A percentile compares a stretch with the other conserved stretches of the same genome.
Conservation (phyloP, 2,888 invertebrate genomes). For the Troides oblongomaculatus region DNA sequence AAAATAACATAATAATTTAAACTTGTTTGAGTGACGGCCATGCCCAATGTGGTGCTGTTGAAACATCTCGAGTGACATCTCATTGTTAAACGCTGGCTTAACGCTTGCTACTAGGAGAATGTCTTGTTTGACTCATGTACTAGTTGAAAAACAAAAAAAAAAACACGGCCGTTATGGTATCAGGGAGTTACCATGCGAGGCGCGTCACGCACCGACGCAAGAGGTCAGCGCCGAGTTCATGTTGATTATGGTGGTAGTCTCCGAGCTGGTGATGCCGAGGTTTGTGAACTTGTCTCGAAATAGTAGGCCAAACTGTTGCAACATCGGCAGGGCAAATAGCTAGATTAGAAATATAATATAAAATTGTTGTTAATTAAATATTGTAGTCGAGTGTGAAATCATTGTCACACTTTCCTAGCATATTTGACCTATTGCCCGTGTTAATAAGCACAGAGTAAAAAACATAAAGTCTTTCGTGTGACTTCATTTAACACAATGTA, state of each 20-base stretch:
- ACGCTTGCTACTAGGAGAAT: not conserved
- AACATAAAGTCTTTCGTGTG: not conserved
- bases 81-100: not conserved
- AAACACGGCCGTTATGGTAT: slow-evolving; percentile 52
- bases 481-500: not conserved
- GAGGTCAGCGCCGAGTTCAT: slow-evolving; percentile 85
- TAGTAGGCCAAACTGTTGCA: slow-evolving; percentile 86
- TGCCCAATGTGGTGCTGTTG: not conserved
- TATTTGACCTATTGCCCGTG: too few species aligned
- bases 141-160: slow-evolving; percentile 12
- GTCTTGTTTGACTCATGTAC: not conserved
- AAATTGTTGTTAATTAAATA: not conserved
- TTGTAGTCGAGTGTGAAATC: too few species aligned
- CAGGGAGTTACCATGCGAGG: slow-evolving; percentile 69
- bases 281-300: slow-evolving; percentile 82
- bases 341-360: slow-evolving; percentile 54
- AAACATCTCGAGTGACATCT: not conserved
- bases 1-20: too few species aligned
- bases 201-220: slow-evolving; percentile 83
- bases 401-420: too few species aligned
- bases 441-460: too few species aligned
- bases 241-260: slow-evolving; percentile 86
- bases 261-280: slow-evolving; percentile 82
- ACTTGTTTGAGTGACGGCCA: too few species aligned
- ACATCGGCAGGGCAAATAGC: slow-evolving; percentile 83